Base-by-base conservation (phyloP, 2,888 invertebrate genomes). In the Tachina fera region DNA sequence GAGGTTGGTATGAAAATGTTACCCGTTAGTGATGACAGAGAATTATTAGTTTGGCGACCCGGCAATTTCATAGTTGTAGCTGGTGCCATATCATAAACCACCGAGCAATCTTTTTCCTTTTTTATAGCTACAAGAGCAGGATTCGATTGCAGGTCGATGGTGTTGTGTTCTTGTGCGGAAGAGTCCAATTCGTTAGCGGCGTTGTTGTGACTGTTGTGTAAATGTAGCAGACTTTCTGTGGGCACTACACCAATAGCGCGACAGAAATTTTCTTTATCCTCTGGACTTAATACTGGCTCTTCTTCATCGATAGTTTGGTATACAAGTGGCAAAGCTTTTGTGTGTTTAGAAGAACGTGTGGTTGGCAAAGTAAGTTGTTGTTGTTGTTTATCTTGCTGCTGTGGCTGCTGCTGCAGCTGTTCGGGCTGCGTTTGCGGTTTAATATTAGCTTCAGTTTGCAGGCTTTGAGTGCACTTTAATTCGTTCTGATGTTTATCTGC, bases 21-120 rank as follows among this genome's bases (percentile, higher is more conserved):
- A 43, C 97, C 97, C 3, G 97, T 96, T 71, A 96, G 96, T 13
- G 96, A 96, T 1, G 97, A 96, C 67, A 97, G 93, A 1, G 97
- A 97, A 92, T 97, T 97, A 91, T 97, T 97, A 11, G 97, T 97
- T 92, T 97, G 97, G 83, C 97, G 94, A 75, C 97, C 97, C 41
- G 94, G 93, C 89, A 93, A 89, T 89, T 93, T 93, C 31, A 92
- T 91, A 88, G 91, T 92, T 53, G 91, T 91, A 65, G 92, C 90
- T 87, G 93, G 93, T 88, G 93, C 91, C 93, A 93, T 93, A 88
- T 88, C 87, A 84, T 88, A 87, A 75, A 84, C 72, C 31, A 61
- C 83, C 16, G 83, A 22, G 39, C 74, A 68, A 67, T 83, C 84
- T 71, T 78, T 84, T 56, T 87, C 87, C 43, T 81, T 87, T 67